Evolutionary conservation across 2,888 invertebrate species (phyloP), one percentile per base, ranked within the genome.

Genomic region (Acanthacorydalis orientalis): DNA sequence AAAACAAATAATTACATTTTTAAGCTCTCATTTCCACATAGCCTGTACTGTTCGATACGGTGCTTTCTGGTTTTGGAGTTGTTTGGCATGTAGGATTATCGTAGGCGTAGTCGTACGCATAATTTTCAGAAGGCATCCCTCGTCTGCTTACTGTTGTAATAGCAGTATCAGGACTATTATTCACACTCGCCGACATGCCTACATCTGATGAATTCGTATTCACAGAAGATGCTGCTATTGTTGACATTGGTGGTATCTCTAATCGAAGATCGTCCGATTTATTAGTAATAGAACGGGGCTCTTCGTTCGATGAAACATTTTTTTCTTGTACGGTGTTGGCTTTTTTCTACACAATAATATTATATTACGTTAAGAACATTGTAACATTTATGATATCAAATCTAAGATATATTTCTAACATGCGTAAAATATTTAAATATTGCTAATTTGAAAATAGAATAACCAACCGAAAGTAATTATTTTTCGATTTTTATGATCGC

Each of bases 31-130:
- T 23, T 23, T 23, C 23, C 6, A 23, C 2, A 6, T 23, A 23
- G 6, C 23, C 23, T 23, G 23, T 23, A 23, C 6, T 23, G 6
- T 23, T 23, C 23, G 23, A 23, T 23, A 23, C 23, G 2, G 23
- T 23, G 6, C 23, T 23, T 23, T 23, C 23, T 23, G 23, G 23
- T 23, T 23, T 23, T 2, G 23, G 6, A 23, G 23, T 23, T 23
- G 23, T 23, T 23, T 23, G 23, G 12, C n/a, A 37, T 7, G 75
- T 84, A 58, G 79, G 80, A 63, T 86, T 86, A 57, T 85, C 85
- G 58, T 85, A 84, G 1, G 83, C 81, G 56, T 82, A 84, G 56
- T 84, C 85, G 38, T 81, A 65, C 1, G 83, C 81, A 1, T 78
- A 76, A 53, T 85, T 84, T 60, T 86, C 85, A 14, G 83, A 82